Base-by-base conservation (phyloP, 2,113 vertebrate genomes). In the Hippopotamus amphibius region DNA sequence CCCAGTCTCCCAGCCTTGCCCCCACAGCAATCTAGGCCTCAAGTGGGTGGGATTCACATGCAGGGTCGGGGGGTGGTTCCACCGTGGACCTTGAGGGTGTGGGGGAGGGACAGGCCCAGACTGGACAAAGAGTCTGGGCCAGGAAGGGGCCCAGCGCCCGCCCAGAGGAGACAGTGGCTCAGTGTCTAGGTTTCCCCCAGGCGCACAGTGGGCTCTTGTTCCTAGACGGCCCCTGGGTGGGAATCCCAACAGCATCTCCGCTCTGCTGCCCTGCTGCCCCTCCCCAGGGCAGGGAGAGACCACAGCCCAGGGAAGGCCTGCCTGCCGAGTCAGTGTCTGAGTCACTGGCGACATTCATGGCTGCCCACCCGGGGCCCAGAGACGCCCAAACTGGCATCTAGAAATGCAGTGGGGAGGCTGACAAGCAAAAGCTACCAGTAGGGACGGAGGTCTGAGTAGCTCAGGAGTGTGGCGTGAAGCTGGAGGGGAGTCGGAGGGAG, bases 161-260 rank as follows among this genome's bases (percentile, higher is more conserved):
- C 66, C 83, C 55, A 19, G 57, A 74, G 46, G 63, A 76, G 53
- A 97, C 97, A 97, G 97, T 82, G 66, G 96, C 89, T 89, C 97
- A 97, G 92, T 97, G 96, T 97, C 95, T 86, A 43, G 79, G 84
- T 81, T 87, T 90, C 79, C 91, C 61, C 68, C 46, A 3, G 61
- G 77, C 82, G 1, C 83, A 98, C 97, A 97, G 96, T 63, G 92
- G 96, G 93, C 95, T 97, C 97, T 97, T 98, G 97, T 98, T 97
- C 87, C 84, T 83, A 30, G 57, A 77, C 30, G 41, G 72, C 68
- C 89, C 55, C 46, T 33, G 8, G 0, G 66, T 83, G 71, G 69
- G 88, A 77, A 48, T 59, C 95, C 90, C 74, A 13, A 15, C 53
- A 46, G 85, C 81, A 57, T 89, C 61, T 71, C 84, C 50, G 13